Conservation (phyloP, 35 echinoderm and acorn worm genomes). For the Hemicentrotus pulcherrimus region DNA sequence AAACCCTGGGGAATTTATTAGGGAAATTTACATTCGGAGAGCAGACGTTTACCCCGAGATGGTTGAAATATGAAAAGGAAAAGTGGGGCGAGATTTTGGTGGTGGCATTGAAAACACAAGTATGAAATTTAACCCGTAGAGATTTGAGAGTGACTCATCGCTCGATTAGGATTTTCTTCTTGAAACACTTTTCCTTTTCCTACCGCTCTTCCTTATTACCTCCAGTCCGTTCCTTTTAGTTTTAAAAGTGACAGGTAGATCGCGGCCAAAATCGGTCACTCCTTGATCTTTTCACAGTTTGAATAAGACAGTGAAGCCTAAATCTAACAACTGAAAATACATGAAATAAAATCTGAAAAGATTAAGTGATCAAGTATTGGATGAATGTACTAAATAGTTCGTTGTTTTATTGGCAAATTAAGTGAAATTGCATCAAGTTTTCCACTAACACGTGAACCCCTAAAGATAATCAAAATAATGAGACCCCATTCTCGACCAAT, state of each 20-base stretch:
- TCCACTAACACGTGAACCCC: background rate
- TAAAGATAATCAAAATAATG: background rate
- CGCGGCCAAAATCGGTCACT: background rate
- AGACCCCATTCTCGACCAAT: no score
- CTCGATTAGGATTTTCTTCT: background rate
- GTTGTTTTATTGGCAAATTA: background rate
- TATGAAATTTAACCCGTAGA: background rate
- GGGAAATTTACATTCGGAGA: background rate
- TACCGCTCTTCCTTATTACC: background rate
- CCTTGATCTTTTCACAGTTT: background rate
- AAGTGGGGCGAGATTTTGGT: background rate
- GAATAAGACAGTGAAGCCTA: no score
- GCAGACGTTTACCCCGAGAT: background rate
- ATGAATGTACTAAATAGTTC: background rate
- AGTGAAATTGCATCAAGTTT: background rate
- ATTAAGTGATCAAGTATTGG: no score
- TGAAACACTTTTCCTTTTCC: background rate
- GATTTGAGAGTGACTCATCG: background rate
- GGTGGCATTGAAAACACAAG: background rate
- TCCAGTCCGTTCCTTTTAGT: background rate
- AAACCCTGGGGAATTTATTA: slow-evolving; percentile 10
- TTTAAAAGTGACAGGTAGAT: background rate
- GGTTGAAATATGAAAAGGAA: background rate
- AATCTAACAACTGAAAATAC: no score
- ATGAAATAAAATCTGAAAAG: no score